Percentiles rank a stretch among this genome's conserved stretches.
These are phyloP conservation scores for Porites lobata DNA, from an alignment of 92 coral and sea anemone species.

Conservation along the genomic window DNA sequence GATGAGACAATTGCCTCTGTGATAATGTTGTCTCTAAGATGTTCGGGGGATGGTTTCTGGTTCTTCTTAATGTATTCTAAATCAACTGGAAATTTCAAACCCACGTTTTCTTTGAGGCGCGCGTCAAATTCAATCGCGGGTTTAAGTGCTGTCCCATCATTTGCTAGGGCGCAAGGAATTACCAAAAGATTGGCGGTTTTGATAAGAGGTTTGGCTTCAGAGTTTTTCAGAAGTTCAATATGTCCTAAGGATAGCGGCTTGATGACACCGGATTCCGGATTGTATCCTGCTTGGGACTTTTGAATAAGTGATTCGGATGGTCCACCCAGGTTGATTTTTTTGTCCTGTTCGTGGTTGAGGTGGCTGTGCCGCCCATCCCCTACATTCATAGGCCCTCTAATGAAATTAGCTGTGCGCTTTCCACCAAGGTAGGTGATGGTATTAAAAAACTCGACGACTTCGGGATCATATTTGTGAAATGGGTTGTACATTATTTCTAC, in stretches of 20 bases:
- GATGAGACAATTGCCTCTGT: slow-evolving; percentile 75
- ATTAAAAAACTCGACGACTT: slow-evolving; percentile 51
- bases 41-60: slow-evolving; percentile 49
- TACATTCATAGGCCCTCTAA: slow-evolving; percentile 65
- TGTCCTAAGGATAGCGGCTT: slow-evolving; percentile 44
- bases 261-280: slow-evolving; percentile 61
- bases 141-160: slow-evolving; percentile 51
- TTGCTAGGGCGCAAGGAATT: slow-evolving; percentile 71
- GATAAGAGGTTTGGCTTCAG: slow-evolving; percentile 60
- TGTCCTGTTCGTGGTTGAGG: slow-evolving; percentile 27
- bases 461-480: slow-evolving; percentile 48
- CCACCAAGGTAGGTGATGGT: slow-evolving; percentile 59
- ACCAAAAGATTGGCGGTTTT: slow-evolving; percentile 51
- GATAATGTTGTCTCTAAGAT: slow-evolving; percentile 52
- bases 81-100: slow-evolving; percentile 50
- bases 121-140: slow-evolving; percentile 45
- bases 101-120: slow-evolving; percentile 50
- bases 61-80: slow-evolving; percentile 30
- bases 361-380: slow-evolving; percentile 61
- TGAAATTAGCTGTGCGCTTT: slow-evolving; percentile 50
- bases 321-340: slow-evolving; percentile 59
- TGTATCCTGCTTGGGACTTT: slow-evolving; percentile 56
- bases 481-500: slow-evolving; percentile 59
- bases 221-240: slow-evolving; percentile 46
- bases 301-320: slow-evolving; percentile 59